phyloP scores from a whole-genome alignment of 2,113 vertebrate genomes.

The Collichthys lucidus region DNA sequence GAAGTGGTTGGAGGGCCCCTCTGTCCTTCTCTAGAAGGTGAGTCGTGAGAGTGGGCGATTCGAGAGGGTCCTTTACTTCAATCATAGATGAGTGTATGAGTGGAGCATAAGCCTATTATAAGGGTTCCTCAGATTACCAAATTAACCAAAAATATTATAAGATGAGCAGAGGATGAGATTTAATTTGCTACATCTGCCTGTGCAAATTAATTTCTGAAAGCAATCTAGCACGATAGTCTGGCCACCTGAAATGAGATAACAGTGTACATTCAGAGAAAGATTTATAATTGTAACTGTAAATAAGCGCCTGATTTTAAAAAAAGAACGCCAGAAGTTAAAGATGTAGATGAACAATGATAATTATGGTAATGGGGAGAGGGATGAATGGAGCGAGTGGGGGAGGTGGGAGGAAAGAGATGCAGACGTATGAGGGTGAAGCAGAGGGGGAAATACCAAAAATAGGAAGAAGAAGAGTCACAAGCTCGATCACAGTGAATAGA shows the following conservation, averaged over 20 bases:
- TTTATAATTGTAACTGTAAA: constrained; percentile 40
- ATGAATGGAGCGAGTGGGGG: background rate
- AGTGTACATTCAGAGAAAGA: background rate
- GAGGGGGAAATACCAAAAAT: constrained; percentile 24
- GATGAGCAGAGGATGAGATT: constrained; percentile 33
- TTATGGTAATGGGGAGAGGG: constrained; percentile 15
- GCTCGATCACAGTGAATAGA: constrained; percentile 31
- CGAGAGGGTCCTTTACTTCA: constrained; percentile 52
- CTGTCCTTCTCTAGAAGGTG: constrained; percentile 78
- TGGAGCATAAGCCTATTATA: constrained; percentile 22
- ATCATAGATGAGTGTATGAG: constrained; percentile 22
- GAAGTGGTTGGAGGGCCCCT: constrained; percentile 73
- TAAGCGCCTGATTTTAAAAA: constrained; percentile 19
- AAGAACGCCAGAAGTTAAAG: constrained; percentile 30
- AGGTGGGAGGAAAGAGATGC: background rate
- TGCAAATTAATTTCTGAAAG: constrained; percentile 39
- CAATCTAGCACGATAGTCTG: constrained; percentile 9
- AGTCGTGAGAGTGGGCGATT: constrained; percentile 47
- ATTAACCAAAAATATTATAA: constrained; percentile 43
- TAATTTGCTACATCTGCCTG: constrained; percentile 30
- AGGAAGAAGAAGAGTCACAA: constrained; percentile 28
- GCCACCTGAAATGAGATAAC: constrained; percentile 17
- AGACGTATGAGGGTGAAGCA: constrained; percentile 28
- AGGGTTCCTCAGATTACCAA: constrained; percentile 19
- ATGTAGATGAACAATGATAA: constrained; percentile 24